Evolutionary conservation across 2,888 invertebrate genomes (phyloP), one percentile per base, ranked within the genome.

Genomic region (Odontomyia ornata): DNA sequence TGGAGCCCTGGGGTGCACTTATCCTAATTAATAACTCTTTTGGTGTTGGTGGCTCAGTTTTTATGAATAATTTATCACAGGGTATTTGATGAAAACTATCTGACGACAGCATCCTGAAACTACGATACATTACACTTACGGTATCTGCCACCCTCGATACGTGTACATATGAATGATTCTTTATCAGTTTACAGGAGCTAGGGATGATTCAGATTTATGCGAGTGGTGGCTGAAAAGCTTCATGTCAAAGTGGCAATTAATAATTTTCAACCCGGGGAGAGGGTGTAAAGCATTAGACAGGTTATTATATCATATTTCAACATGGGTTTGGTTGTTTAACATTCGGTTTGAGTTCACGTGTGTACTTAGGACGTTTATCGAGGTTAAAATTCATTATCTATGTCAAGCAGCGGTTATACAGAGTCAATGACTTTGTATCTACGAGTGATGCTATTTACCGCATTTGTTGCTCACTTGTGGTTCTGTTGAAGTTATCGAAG

Each of bases 321-420:
- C 60, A 23, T 18, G 27, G n/a, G 43, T 60, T 57, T 21, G 73
- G 23, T 57, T 47, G 60, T 60, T 30, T 30, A 72, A 28, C 30
- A 57, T 43, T 36, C 23, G 47, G 46, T 25, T 46, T 30, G 36
- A 57, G 60, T 60, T 57, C 43, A 36, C 23, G 23, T 73, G 73
- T 73, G 73, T 73, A 73, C 73, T 73, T 73, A 73, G 73, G 73
- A 60, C 73, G 43, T 57, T 73, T 73, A 57, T 60, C 57, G 73
- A 73, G 73, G 73, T 73, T 73, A 57, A 73, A 73, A 73, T 73
- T 73, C 73, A 73, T 73, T 73, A 73, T 73, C 60, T 73, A 57
- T 73, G 57, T 60, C 57, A 73, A 73, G 28, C 43, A 52, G 57
- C 43, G 43, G 57, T 56, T 15, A 73, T 73, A 36, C 57, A n/a